phyloP scores from a whole-genome alignment of 2,113 vertebrate species.

The Mirounga angustirostris region DNA sequence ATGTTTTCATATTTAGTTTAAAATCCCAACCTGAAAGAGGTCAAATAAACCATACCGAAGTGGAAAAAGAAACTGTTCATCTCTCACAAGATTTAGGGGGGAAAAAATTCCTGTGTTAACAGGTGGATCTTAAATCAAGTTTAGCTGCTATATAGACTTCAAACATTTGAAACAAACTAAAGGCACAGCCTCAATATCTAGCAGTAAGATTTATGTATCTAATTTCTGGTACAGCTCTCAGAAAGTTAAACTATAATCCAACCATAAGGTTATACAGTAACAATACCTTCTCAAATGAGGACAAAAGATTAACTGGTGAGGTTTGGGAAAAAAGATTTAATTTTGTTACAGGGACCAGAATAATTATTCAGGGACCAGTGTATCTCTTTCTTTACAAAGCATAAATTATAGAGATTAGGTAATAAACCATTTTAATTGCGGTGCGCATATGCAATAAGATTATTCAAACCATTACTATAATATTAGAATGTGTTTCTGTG shows the following conservation, averaged over 20 bases:
- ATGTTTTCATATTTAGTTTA: neutral
- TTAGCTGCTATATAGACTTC: neutral
- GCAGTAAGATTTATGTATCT: conserved; percentile 58
- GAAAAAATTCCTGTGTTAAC: neutral
- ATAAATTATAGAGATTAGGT: conserved; percentile 68
- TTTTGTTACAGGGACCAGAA: conserved; percentile 65
- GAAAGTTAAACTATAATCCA: conserved; percentile 65
- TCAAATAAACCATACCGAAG: neutral
- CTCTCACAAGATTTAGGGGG: neutral
- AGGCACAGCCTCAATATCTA: conserved; percentile 35
- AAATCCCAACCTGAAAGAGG: neutral
- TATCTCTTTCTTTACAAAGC: conserved; percentile 52
- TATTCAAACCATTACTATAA: conserved; percentile 59
- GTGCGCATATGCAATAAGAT: conserved; percentile 12
- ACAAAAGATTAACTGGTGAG: conserved; percentile 70
- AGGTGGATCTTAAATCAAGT: neutral
- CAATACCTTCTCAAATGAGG: conserved; percentile 55
- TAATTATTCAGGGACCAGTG: conserved; percentile 57
- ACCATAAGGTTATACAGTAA: conserved; percentile 9
- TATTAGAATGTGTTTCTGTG: neutral
- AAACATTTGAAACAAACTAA: conserved; percentile 20
- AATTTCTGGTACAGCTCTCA: conserved; percentile 50
- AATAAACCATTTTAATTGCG: conserved; percentile 65
- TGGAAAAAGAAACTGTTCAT: neutral
- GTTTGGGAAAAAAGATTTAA: conserved; percentile 68